Evolutionary conservation across 2,113 vertebrate species (phyloP).

Genomic region (Limanda limanda): DNA sequence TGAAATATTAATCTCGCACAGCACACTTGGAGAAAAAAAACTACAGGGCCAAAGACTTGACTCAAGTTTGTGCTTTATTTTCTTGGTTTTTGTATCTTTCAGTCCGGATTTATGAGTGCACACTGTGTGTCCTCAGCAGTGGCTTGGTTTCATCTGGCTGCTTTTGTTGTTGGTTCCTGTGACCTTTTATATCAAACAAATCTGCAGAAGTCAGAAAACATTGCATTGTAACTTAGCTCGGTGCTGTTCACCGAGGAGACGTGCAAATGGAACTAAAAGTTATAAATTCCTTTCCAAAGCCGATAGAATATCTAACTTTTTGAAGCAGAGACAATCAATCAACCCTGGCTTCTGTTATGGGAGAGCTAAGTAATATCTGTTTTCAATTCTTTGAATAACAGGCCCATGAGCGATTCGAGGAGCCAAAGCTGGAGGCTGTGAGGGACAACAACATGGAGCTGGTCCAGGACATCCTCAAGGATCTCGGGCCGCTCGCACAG

Average conservation of each 20-base stretch:
- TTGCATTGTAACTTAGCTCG: conserved; percentile 14
- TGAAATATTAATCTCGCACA: conserved; percentile 63
- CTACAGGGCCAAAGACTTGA: conserved; percentile 15
- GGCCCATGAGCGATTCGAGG: conserved; percentile 93
- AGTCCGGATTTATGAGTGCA: conserved; percentile 34
- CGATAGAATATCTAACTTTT: neutral
- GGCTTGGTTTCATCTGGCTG: neutral
- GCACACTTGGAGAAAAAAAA: conserved; percentile 15
- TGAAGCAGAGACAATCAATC: neutral
- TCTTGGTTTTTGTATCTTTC: conserved; percentile 4
- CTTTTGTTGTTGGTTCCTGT: conserved; percentile 5
- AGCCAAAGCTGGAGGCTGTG: conserved; percentile 93
- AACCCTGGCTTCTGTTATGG: neutral
- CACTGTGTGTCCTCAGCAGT: conserved; percentile 17
- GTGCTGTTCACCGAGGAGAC: conserved; percentile 6
- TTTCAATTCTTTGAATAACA: conserved; percentile 52
- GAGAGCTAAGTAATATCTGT: neutral
- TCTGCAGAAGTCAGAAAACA: conserved; percentile 11
- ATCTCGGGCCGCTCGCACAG: conserved; percentile 84
- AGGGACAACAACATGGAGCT: conserved; percentile 94
- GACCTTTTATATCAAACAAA: conserved; percentile 19
- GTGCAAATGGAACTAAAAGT: neutral
- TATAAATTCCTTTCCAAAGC: neutral
- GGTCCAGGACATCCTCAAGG: conserved; percentile 94
- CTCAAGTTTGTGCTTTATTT: conserved; percentile 2